phyloP scores from a whole-genome alignment of 2,888 invertebrate genomes.

The Trissonchulus sp. region DNA sequence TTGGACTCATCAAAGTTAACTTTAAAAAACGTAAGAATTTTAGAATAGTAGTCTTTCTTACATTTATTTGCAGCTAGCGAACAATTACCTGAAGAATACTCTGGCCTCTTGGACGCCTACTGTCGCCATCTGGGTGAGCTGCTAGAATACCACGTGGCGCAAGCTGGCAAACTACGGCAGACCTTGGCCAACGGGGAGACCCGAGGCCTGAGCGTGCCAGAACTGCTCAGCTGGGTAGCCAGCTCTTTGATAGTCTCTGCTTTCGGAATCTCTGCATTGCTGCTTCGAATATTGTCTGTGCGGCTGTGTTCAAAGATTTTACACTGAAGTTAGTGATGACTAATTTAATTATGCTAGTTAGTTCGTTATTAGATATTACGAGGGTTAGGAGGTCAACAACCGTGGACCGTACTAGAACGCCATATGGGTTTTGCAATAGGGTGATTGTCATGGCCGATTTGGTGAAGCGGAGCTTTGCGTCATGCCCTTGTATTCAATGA shows the following conservation, averaged over 20 bases:
- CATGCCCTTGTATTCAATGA: too few species aligned
- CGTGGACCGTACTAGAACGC: too few species aligned
- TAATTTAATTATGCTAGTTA: too few species aligned
- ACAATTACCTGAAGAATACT: neutral
- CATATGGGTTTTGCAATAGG: too few species aligned
- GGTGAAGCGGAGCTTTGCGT: too few species aligned
- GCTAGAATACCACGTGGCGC: neutral
- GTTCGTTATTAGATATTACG: too few species aligned
- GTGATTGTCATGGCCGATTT: too few species aligned
- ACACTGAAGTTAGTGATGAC: neutral
- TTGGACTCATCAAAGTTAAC: too few species aligned
- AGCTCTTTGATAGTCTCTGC: neutral
- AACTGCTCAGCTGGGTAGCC: neutral
- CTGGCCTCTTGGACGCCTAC: neutral
- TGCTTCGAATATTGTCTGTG: neutral
- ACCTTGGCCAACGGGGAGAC: neutral
- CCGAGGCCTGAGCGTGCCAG: neutral
- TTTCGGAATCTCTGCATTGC: neutral
- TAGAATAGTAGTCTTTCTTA: too few species aligned
- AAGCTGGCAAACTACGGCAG: neutral
- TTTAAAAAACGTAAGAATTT: too few species aligned
- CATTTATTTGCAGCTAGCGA: neutral
- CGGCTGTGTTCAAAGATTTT: neutral
- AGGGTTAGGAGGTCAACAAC: too few species aligned
- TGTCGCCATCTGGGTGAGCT: neutral